Evolutionary conservation across 37 sponge, comb jelly and placozoan species (phyloP).

Genomic region (Petrosia ficiformis): DNA sequence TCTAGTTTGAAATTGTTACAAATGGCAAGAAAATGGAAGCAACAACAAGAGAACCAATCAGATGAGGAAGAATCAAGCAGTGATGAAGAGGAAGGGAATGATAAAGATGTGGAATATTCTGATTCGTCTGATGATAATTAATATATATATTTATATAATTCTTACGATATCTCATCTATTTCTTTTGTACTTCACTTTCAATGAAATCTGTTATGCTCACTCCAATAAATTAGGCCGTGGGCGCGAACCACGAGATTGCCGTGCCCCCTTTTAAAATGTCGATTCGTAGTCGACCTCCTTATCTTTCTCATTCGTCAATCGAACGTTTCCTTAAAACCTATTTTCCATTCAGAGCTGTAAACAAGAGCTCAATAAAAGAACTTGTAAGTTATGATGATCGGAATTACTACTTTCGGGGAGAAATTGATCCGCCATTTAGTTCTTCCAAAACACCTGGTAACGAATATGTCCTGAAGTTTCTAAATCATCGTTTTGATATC

Average conservation of each 20-base stretch:
- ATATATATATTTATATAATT: not conserved
- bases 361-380: conserved; percentile 15
- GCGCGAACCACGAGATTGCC: no score
- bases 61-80: not conserved
- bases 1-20: conserved; percentile 91
- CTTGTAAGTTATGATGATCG: conserved; percentile 54
- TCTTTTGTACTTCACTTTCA: no score
- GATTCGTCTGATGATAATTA: not conserved
- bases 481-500: not conserved
- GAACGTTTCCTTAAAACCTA: not conserved
- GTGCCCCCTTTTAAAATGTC: no score
- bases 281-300: conserved; percentile 14
- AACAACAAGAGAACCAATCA: conserved; percentile 17
- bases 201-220: no score
- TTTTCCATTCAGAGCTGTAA: conserved; percentile 28
- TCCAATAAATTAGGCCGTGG: no score
- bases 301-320: not conserved
- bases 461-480: conserved; percentile 19
- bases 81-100: conserved; percentile 5
- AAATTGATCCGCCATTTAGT: not conserved
- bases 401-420: conserved; percentile 48
- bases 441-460: not conserved
- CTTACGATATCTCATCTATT: no score
- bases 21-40: conserved; percentile 95
- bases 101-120: conserved; percentile 4